Evolutionary conservation across 35 echinoderm and acorn worm genomes (phyloP).

Genomic region (Heliocidaris erythrogramma): DNA sequence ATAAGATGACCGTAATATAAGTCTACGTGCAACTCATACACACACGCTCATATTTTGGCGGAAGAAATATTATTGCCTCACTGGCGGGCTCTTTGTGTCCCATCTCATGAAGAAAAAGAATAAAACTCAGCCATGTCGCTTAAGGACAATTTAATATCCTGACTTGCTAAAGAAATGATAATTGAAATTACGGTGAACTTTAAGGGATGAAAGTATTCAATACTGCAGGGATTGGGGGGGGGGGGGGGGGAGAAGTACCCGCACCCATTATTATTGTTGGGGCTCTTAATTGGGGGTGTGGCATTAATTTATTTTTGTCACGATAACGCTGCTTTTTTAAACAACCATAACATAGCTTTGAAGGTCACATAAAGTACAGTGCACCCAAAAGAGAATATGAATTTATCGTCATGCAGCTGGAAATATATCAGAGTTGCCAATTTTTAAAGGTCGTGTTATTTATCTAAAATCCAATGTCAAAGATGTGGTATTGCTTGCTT

Average conservation of each 20-base stretch:
- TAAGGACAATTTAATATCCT: not conserved
- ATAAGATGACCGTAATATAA: not conserved
- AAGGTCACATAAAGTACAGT: not conserved
- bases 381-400: not conserved
- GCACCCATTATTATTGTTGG: not conserved
- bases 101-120: not conserved
- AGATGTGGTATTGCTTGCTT: too few species aligned
- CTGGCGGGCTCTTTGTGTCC: not conserved
- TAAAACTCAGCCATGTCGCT: not conserved
- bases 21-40: too few species aligned
- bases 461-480: not conserved
- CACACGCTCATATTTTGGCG: not conserved
- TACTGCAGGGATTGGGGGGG: not conserved
- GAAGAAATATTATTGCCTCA: not conserved
- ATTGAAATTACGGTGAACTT: not conserved
- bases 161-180: not conserved
- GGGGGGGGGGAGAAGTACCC: too few species aligned
- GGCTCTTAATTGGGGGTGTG: not conserved
- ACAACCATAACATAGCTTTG: not conserved
- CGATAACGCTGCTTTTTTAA: not conserved
- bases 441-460: not conserved
- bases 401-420: not conserved
- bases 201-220: not conserved
- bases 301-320: not conserved
- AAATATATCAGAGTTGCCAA: not conserved